These are phyloP conservation scores for Brachionus manjavacas DNA, from an alignment of 1,140 invertebrate species.

Conservation along the genomic window DNA sequence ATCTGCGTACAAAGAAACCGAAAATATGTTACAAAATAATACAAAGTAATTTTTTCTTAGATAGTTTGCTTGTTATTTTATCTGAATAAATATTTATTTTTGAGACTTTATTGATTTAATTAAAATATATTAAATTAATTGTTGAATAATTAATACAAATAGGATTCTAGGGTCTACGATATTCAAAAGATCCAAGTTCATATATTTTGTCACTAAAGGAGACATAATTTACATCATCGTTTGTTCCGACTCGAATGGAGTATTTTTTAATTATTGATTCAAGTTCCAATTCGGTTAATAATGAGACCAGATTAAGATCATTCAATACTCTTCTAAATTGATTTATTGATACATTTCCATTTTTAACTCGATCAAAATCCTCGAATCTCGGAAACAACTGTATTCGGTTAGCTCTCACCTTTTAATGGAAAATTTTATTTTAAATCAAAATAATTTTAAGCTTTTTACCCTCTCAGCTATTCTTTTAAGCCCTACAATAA, in stretches of 20 bases:
- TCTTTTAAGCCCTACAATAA: slow-evolving; percentile 47
- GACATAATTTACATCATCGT: slow-evolving; percentile 54
- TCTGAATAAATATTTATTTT: neutral
- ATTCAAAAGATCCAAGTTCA: slow-evolving; percentile 52
- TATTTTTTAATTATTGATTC: slow-evolving; percentile 51
- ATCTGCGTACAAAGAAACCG: too few relatives aligned
- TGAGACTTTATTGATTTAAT: neutral
- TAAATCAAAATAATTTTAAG: neutral
- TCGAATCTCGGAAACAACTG: slow-evolving; percentile 57
- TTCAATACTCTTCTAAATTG: slow-evolving; percentile 55
- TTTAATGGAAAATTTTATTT: neutral
- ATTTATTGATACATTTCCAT: slow-evolving; percentile 52
- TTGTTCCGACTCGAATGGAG: slow-evolving; percentile 51
- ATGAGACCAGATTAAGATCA: slow-evolving; percentile 52
- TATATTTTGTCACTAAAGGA: slow-evolving; percentile 56
- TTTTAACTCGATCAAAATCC: slow-evolving; percentile 56
- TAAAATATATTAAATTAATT: neutral
- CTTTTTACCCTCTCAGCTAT: slow-evolving; percentile 51
- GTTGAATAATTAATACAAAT: neutral
- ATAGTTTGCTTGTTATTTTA: too few relatives aligned
- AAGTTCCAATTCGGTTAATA: slow-evolving; percentile 51
- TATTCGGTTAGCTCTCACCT: slow-evolving; percentile 49
- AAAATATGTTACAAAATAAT: too few relatives aligned
- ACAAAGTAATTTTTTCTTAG: too few relatives aligned
- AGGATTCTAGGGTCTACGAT: slow-evolving; percentile 33